Evolutionary conservation across 2,888 invertebrate genomes (phyloP).

Genomic region (Globia sparganii): DNA sequence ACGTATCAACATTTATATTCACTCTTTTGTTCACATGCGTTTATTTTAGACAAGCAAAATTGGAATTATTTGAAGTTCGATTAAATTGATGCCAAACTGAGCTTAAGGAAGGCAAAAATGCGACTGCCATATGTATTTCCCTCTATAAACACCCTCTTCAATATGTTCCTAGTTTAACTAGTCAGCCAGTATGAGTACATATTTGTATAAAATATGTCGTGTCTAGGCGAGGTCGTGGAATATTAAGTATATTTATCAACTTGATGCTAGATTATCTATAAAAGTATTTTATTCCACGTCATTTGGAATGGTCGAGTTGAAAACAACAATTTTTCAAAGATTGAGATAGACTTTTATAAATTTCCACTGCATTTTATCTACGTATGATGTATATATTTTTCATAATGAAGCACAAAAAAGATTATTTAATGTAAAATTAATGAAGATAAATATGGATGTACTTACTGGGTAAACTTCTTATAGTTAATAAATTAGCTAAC

Average conservation of each 20-base stretch:
- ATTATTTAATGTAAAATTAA: background rate
- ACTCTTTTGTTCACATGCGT: too few species aligned
- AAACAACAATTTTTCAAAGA: background rate
- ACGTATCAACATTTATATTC: too few species aligned
- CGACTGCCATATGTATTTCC: background rate
- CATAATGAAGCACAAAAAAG: too few species aligned
- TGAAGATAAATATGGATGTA: background rate
- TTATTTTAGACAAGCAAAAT: background rate
- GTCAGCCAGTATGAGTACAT: background rate
- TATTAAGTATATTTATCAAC: conserved; percentile 18
- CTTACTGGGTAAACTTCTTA: background rate
- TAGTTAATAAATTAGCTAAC: background rate
- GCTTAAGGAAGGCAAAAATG: background rate
- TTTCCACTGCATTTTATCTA: background rate
- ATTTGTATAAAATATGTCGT: conserved; percentile 39
- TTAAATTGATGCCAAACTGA: background rate
- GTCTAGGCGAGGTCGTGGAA: conserved; percentile 22
- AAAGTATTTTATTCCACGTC: background rate
- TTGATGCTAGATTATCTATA: conserved; percentile 30
- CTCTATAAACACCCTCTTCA: background rate
- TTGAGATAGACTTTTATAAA: background rate
- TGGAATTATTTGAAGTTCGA: background rate
- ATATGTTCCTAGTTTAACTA: conserved; percentile 10
- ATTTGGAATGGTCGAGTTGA: background rate
- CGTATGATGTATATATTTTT: background rate